Base-by-base conservation (phyloP, 2,113 vertebrate genomes). In the Struthio camelus region DNA sequence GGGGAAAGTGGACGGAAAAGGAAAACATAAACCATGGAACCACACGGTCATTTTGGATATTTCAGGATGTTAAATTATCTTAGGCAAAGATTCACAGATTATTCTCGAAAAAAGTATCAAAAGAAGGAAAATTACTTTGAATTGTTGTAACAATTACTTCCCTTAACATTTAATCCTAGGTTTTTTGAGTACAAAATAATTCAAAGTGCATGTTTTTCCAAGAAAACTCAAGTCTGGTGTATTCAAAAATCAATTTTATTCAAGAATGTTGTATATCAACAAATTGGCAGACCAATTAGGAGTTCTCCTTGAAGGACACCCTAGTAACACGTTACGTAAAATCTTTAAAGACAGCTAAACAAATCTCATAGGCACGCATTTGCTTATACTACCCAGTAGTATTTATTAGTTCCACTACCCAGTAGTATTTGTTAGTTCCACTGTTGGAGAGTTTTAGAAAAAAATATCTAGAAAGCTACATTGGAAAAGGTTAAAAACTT, bases 91-190 rank as follows among this genome's bases (percentile, higher is more conserved):
- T 4, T 38, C 73, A 62, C 58, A 86, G 30, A 19, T 2, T 11
- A n/a, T 0, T 65, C 12, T 2, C 42, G 61, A 65, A 64, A 89
- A 3, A 7, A 32, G 3, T 54, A n/a, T 17, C 30, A 42, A 34
- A 77, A 77, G 17, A 48, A 22, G 7, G 53, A 14, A 32, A 51
- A 36, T 22, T 72, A 24, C 28, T 48, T 11, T 5, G 36, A 9
- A 0, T 7, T 48, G 11, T 5, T 50, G 1, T 2, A 48, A 48
- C 1, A 9, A 2, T 38, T 50, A 11, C 1, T 51, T 67, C 11
- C 40, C 34, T 67, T 72, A 9, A 30, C 30, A 8, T 3, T 44
- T 30, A 70, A 70, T 40, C 1, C 0, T 0, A 25, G 46, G 10
- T 61, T 69, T 59, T 59, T 5, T 23, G 9, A 44, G 34, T 53